Evolutionary conservation across 2,888 invertebrate species (phyloP), one percentile per base, ranked within the genome.

Genomic region (Elaeidobius kamerunicus): DNA sequence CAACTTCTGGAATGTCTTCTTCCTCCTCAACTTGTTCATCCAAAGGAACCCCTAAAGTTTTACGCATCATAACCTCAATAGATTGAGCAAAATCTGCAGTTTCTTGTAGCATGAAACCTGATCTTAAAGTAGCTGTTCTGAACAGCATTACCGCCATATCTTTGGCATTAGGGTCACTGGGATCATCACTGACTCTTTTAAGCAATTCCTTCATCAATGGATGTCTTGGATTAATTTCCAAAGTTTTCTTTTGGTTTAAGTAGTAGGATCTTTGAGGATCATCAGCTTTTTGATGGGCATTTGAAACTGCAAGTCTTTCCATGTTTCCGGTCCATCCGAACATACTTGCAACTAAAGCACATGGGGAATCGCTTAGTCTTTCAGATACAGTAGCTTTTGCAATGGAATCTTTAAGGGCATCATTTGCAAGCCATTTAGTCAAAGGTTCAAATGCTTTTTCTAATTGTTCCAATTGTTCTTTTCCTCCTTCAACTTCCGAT

Each of bases 291-390:
- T 96, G 94, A 74, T 98, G 97, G 12, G 98, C 96, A 76, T 99
- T 98, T 39, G 91, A 89, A 59, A 90, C 76, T 58, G 97, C 95
- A 60, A 98, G 82, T 42, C 98, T 82, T 77, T 98, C 98, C 98
- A 99, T 98, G 75, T 98, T 98, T 66, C 97, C 98, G 64, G 97
- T 96, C 97, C 97, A 98, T 62, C 97, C 97, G 76, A 94, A 98
- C 78, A 91, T 87, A 55, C 91, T 89, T 60, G 98, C 98, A 40
- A 97, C 94, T 44, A 99, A 79, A 44, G 96, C 98, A 73, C 95
- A 96, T 0, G 98, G 98, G 5, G 97, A 96, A 67, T 86, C 87
- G 55, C 86, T 84, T 52, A 98, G 78, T 51, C 96, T 82, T 63
- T 95, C 91, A 2, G 96, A 96, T 17, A 97, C 78, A 45, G 81